phyloP scores from a whole-genome alignment of 2,113 vertebrate genomes.

The Daphoenositta chrysoptera region DNA sequence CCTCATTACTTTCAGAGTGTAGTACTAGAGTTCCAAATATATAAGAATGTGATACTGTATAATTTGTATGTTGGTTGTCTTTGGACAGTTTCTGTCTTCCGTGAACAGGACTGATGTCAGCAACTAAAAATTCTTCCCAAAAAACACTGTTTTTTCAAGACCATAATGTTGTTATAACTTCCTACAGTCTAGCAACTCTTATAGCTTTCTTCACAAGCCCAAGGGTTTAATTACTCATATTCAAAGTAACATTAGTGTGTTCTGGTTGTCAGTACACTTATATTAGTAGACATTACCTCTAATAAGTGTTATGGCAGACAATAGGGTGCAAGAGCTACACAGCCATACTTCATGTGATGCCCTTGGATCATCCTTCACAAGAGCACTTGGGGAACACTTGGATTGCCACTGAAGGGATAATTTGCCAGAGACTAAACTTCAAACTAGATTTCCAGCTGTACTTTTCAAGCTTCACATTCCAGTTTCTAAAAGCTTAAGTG shows the following conservation, averaged over 20 bases:
- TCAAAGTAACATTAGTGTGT: not conserved
- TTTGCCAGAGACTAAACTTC: not conserved
- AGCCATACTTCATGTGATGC: not conserved
- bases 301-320: not conserved
- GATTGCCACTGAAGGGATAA: not conserved
- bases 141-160: not conserved
- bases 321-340: not conserved
- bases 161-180: not conserved
- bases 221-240: not conserved
- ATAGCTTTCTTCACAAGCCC: rapidly evolving
- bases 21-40: not conserved
- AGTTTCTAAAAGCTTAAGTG: not conserved
- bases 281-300: not conserved
- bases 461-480: not conserved
- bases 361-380: not conserved
- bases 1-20: not conserved
- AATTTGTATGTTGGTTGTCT: conserved; percentile 16
- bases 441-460: not conserved
- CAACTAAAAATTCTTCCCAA: not conserved
- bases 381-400: not conserved
- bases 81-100: not conserved
- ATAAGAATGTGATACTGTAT: not conserved
- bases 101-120: not conserved
- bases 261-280: not conserved
- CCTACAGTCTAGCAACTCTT: not conserved